A percentile compares a stretch with the other conserved stretches of the same genome.
These are phyloP conservation scores for Agrotis ipsilon DNA, from an alignment of 2,888 invertebrate species.

Conservation along the genomic window DNA sequence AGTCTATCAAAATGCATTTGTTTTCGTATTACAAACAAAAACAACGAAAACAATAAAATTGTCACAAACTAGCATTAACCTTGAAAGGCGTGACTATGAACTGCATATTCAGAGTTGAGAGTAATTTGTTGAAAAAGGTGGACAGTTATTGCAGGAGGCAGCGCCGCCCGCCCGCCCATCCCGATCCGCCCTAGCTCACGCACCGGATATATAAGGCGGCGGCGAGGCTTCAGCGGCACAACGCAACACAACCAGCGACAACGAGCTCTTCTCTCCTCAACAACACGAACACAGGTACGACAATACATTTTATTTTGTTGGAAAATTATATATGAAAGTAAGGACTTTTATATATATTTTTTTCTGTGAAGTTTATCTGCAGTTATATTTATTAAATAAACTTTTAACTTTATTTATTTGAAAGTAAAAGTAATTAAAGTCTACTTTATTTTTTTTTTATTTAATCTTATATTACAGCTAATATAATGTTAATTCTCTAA, in stretches of 20 bases:
- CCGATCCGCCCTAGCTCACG: constrained; percentile 61
- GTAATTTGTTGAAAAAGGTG: constrained; percentile 47
- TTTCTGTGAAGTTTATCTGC: neutral
- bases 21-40: neutral
- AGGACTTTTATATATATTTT: neutral
- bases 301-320: constrained; percentile 5
- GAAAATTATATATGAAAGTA: too few species aligned
- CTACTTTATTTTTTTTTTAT: neutral
- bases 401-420: neutral
- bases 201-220: constrained; percentile 80
- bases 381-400: neutral
- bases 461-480: too few species aligned
- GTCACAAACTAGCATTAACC: neutral
- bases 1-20: neutral
- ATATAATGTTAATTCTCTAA: too few species aligned
- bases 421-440: too few species aligned
- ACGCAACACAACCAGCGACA: constrained; percentile 77
- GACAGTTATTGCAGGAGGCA: constrained; percentile 55
- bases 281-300: constrained; percentile 70
- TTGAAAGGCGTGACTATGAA: constrained; percentile 9
- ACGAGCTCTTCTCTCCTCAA: constrained; percentile 72
- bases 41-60: neutral
- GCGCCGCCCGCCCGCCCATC: constrained; percentile 61
- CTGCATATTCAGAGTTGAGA: constrained; percentile 30
- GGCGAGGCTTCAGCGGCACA: constrained; percentile 75